Base-by-base conservation (phyloP, 2,888 invertebrate species). In the Drosophila colorata region DNA sequence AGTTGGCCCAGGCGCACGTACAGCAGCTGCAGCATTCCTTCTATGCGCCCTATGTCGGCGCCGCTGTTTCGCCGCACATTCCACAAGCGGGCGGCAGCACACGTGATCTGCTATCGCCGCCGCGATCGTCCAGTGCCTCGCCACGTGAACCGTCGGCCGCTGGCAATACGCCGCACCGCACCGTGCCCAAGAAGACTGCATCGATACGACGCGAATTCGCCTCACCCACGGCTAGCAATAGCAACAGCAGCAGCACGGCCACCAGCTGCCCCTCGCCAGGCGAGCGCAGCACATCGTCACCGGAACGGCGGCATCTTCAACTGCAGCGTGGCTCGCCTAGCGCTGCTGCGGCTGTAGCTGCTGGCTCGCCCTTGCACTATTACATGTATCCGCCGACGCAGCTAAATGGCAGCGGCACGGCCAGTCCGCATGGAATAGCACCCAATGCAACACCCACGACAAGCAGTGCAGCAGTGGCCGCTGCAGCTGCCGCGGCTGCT, bases 151-250 rank as follows among this genome's bases (percentile, higher is more conserved):
- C 81, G 31, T 47, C 43, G 7, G 46, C 35, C 13, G 41, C 41
- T 31, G 76, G 63, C 56, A 87, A 85, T 35, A 90, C 91, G 61
- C 91, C 91, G 78, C 74, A 75, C 57, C 89, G 92, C 78, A 92
- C 92, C 78, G 92, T 92, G 85, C 92, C 92, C 88, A 92, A 92
- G 87, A 92, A 92, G 91, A 91, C 92, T 91, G 92, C 91, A 74
- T 91, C 92, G 66, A 91, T 92, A 74, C 92, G 92, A 66, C 91
- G 92, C 63, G 92, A 93, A 86, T 93, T 93, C 75, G 93, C 93
- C 74, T 92, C 93, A 41, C 92, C 93, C 8, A 89, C 88, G 41
- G 79, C 85, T 43, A 76, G 85, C 90, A 61, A 81, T 91, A 67
- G 80, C 75, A 76, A 64, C 23, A 66, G 52, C 53, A 78, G 72